phyloP scores from a whole-genome alignment of 2,888 invertebrate genomes.

The Capitulum mitella region DNA sequence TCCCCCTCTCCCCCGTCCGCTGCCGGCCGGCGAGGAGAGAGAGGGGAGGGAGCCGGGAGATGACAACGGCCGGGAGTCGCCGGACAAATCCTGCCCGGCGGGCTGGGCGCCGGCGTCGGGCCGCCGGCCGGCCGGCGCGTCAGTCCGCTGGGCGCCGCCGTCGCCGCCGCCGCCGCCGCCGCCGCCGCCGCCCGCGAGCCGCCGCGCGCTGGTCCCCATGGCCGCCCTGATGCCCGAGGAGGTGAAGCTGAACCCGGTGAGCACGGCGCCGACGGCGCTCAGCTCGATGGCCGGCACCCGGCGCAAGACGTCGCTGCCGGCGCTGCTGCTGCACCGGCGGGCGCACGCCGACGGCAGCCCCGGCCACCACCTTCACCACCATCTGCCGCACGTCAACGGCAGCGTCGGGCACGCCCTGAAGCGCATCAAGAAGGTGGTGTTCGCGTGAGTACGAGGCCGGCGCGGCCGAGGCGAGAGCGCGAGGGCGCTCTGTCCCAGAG shows the following conservation, averaged over 20 bases:
- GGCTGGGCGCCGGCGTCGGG: background rate
- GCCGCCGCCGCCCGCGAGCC: background rate
- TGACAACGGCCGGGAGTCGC: no score
- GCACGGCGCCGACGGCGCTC: background rate
- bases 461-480: no score
- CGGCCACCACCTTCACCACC: background rate
- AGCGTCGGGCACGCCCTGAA: conserved; percentile 1
- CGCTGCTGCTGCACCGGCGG: background rate
- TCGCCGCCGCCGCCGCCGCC: background rate
- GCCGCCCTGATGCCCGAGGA: background rate
- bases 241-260: background rate
- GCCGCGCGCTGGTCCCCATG: background rate
- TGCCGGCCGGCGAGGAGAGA: no score
- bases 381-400: no score
- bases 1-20: no score
- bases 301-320: conserved; percentile 7
- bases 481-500: no score
- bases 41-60: no score
- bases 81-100: background rate
- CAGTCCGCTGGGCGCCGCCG: background rate
- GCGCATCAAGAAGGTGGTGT: conserved; percentile 12
- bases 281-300: background rate
- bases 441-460: background rate
- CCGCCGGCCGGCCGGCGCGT: no score
- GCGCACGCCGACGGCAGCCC: background rate